Conservation (phyloP, 30 jellyfish, hydroid and myxozoan species). For the Clytia hemisphaerica region DNA sequence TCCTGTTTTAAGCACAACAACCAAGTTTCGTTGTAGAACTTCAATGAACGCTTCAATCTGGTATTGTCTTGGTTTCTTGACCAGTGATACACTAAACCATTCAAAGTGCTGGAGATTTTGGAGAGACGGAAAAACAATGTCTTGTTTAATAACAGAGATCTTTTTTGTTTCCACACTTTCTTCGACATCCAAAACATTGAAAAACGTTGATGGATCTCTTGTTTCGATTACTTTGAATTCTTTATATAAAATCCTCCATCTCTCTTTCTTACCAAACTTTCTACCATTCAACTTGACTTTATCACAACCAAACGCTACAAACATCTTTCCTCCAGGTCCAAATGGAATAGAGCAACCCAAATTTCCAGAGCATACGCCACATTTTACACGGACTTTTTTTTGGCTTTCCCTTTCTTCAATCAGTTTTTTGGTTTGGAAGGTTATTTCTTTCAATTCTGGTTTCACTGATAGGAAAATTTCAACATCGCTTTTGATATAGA, state of each 20-base stretch:
- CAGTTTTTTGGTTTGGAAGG: constrained; percentile 5
- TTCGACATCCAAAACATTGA: background rate
- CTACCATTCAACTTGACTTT: constrained; percentile 30
- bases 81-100: constrained; percentile 47
- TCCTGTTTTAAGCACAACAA: constrained; percentile 61
- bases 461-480: constrained; percentile 48
- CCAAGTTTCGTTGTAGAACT: constrained; percentile 56
- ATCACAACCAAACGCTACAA: constrained; percentile 41
- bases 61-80: constrained; percentile 44
- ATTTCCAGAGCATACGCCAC: constrained; percentile 39
- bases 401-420: constrained; percentile 29
- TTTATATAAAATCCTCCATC: constrained; percentile 36
- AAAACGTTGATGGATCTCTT: constrained; percentile 41
- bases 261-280: constrained; percentile 17
- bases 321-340: constrained; percentile 54
- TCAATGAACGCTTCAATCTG: constrained; percentile 61
- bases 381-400: constrained; percentile 40
- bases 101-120: constrained; percentile 27
- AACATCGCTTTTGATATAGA: constrained; percentile 37
- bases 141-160: background rate
- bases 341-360: constrained; percentile 43
- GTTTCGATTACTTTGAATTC: constrained; percentile 24
- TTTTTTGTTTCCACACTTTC: background rate
- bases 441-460: constrained; percentile 35
- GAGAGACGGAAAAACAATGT: constrained; percentile 14